These are phyloP conservation scores for Anser cygnoides DNA, from an alignment of 2,113 vertebrate species.

Conservation along the genomic window DNA sequence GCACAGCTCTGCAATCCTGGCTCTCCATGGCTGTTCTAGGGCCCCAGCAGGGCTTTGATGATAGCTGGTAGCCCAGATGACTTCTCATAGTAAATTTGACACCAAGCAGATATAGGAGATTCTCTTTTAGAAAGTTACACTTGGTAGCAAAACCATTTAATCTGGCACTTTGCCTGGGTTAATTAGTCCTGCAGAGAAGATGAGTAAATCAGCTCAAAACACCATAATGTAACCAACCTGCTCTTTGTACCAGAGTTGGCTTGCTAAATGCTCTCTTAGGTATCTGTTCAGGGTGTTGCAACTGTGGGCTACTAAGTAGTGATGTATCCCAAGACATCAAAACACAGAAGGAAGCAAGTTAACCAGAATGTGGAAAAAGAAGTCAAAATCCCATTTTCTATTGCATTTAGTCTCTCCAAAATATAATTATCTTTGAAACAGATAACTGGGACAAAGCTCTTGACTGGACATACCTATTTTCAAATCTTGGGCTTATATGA, in stretches of 20 bases:
- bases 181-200: slow-evolving; percentile 15
- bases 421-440: neutral
- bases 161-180: neutral
- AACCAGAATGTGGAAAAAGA: neutral
- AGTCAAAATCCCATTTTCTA: neutral
- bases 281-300: neutral
- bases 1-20: rapidly evolving
- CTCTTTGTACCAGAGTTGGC: neutral
- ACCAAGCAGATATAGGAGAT: neutral
- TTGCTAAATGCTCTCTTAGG: neutral
- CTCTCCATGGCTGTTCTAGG: neutral
- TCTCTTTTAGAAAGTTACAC: neutral
- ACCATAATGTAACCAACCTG: neutral
- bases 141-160: neutral
- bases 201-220: neutral
- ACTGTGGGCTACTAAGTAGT: neutral
- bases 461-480: neutral
- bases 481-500: neutral
- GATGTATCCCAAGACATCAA: neutral
- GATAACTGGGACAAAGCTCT: neutral
- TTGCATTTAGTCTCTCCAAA: neutral
- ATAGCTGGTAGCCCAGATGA: neutral
- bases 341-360: rapidly evolving
- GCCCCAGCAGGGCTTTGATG: neutral
- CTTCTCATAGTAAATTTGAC: neutral